phyloP scores from a whole-genome alignment of 2,888 invertebrate species.

The Aelia acuminata region DNA sequence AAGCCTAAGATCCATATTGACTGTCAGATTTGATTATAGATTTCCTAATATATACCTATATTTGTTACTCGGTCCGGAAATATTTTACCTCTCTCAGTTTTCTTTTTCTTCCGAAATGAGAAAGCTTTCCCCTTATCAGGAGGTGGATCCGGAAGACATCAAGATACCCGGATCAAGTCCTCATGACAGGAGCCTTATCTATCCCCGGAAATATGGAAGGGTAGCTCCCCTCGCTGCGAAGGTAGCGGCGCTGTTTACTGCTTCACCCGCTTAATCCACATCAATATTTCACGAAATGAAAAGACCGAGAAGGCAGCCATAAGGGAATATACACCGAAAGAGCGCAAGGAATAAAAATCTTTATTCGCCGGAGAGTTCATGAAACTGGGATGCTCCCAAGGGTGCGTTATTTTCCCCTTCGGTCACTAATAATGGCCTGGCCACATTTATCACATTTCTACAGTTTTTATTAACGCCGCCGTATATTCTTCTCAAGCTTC shows the following conservation, averaged over 20 bases:
- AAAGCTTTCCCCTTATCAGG: not conserved
- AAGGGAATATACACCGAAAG: constrained; percentile 45
- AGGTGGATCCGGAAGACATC: not conserved
- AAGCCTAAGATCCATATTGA: no score
- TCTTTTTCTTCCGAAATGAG: not conserved
- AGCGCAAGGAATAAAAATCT: constrained; percentile 57
- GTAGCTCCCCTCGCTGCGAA: not conserved
- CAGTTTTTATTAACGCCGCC: constrained; percentile 44
- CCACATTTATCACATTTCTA: constrained; percentile 53
- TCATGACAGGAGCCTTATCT: constrained; percentile 54
- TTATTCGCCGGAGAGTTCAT: constrained; percentile 51
- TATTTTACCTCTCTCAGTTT: not conserved
- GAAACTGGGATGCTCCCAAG: constrained; percentile 56
- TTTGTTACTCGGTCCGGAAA: not conserved
- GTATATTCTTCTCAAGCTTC: not conserved
- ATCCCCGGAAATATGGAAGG: constrained; percentile 50
- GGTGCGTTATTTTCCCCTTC: constrained; percentile 1
- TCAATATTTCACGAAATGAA: constrained; percentile 59
- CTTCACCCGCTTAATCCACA: constrained; percentile 12
- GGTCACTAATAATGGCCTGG: not conserved
- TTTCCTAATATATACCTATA: no score
- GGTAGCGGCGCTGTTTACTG: constrained; percentile 9
- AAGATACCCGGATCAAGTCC: constrained; percentile 40
- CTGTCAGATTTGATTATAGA: no score
- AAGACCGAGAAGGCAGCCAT: constrained; percentile 46